Evolutionary conservation across 2,113 vertebrate species (phyloP).

Genomic region (Capricornis sumatraensis): DNA sequence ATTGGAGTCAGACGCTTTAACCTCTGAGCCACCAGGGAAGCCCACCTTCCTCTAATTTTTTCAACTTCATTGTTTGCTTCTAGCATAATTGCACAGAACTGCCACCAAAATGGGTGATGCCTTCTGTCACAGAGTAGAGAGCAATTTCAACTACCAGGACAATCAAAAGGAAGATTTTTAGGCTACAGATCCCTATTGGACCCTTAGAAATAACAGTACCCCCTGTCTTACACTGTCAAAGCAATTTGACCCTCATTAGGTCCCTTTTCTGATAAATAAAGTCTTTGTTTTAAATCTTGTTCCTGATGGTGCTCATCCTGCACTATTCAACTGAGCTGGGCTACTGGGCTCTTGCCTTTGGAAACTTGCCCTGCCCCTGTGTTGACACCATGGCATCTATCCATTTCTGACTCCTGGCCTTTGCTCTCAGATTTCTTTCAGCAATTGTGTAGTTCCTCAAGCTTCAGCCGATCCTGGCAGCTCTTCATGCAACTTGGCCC

Average conservation of each 20-base stretch:
- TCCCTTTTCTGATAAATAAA: background rate
- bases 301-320: background rate
- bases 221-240: background rate
- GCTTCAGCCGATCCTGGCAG: background rate
- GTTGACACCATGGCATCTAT: slow-evolving; percentile 21
- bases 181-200: background rate
- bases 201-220: background rate
- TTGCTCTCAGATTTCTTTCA: slow-evolving; percentile 56
- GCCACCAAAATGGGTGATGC: background rate
- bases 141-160: background rate
- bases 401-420: slow-evolving; percentile 39
- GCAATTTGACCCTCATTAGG: background rate
- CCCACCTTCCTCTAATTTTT: background rate
- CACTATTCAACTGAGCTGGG: background rate
- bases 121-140: background rate
- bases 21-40: too few species aligned
- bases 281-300: background rate
- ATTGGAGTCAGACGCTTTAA: too few species aligned
- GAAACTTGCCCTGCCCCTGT: slow-evolving; percentile 20
- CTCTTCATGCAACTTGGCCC: background rate
- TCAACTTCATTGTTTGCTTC: background rate
- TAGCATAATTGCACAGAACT: background rate
- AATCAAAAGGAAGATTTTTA: background rate
- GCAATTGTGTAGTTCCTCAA: background rate
- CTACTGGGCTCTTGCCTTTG: slow-evolving; percentile 15